Base-by-base conservation (phyloP, 1,140 invertebrate genomes). In the Marisa cornuarietis region DNA sequence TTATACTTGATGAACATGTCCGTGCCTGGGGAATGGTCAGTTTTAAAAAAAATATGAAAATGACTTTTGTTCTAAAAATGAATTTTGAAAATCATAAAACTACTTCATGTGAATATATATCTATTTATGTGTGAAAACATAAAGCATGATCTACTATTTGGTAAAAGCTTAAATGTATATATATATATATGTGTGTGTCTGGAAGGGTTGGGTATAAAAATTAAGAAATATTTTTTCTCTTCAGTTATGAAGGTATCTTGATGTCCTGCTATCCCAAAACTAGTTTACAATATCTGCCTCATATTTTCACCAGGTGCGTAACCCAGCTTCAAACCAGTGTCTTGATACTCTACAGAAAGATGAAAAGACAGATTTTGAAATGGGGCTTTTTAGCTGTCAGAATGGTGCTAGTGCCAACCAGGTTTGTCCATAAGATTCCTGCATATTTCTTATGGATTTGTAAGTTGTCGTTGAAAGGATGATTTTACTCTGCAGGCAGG, bases 351-450 rank as follows among this genome's bases (percentile, higher is more conserved):
- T 97, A 79, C 95, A 95, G 86, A 92, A 94, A 68, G 93, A 94
- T 84, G 95, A 95, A 84, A 93, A 95, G 76, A 92, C 93, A 74
- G 92, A 94, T 5, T 94, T 95, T 87, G 90, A 93, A 82, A 89
- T 96, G 76, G 95, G 95, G 58, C 86, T 95, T 71, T 97, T 96
- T 90, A 91, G 91, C 73, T 97, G 96, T 89, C 95, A 96, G 91
- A 88, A 91, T 13, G 93, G 93, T 78, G 88, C 95, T 31, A 94
- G 93, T 83, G 89, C 91, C 42, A 92, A 90, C 83, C 92, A 93
- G 91, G 93, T 93, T 88, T 84, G 78, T 71, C 4, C 18, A 6
- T 18, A 61, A 11, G 61, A 18, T 49, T 16, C 10, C 42, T 26
- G 52, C 31, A 69, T 24, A 68, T 24, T 24, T 65, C 9, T 52